These are phyloP conservation scores for Melinaea menophilus DNA, from an alignment of 2,888 invertebrate genomes.

Conservation along the genomic window DNA sequence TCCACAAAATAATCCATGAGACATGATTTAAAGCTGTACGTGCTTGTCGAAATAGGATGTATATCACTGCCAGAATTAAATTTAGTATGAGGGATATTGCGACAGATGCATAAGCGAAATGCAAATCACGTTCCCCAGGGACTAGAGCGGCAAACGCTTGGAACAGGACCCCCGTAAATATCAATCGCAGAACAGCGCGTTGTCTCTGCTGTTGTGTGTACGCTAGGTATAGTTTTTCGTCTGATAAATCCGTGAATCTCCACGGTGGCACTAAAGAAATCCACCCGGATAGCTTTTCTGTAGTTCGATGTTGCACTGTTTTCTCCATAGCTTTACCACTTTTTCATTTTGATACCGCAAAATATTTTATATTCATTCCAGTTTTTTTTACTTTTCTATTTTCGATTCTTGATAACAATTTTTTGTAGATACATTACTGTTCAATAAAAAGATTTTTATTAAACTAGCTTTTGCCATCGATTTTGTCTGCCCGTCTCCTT, in stretches of 20 bases:
- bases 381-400: neutral
- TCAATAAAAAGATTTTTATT: too few species aligned
- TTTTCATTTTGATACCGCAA: conserved; percentile 32
- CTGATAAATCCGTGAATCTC: conserved; percentile 59
- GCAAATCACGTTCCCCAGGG: conserved; percentile 61
- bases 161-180: conserved; percentile 56
- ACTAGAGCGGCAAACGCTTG: conserved; percentile 59
- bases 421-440: neutral
- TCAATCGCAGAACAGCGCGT: conserved; percentile 59
- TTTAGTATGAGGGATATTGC: conserved; percentile 48
- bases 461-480: too few species aligned
- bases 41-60: conserved; percentile 44
- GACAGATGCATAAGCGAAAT: conserved; percentile 52
- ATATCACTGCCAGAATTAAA: conserved; percentile 46
- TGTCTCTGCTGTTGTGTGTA: conserved; percentile 65
- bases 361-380: conserved; percentile 12
- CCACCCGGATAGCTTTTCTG: conserved; percentile 47
- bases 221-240: conserved; percentile 61
- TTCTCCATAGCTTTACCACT: conserved; percentile 54
- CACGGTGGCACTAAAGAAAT: conserved; percentile 60
- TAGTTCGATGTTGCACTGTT: conserved; percentile 44
- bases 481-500: too few species aligned
- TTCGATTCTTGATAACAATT: neutral
- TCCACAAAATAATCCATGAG: conserved; percentile 80
- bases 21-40: conserved; percentile 80